phyloP scores from a whole-genome alignment of 2,113 vertebrate genomes.

The Cebus imitator region DNA sequence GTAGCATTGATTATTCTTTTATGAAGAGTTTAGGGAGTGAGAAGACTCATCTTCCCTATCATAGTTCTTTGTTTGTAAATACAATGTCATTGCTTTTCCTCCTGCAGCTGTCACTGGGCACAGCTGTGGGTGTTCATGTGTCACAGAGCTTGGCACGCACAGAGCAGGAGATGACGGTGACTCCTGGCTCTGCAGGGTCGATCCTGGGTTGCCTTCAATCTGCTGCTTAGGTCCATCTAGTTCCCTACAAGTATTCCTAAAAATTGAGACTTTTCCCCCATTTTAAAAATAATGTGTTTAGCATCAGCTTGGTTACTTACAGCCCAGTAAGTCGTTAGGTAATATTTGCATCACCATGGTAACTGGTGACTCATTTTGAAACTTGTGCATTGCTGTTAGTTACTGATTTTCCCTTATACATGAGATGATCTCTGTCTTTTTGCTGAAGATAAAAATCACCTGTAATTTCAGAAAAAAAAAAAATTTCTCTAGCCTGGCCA shows the following conservation, averaged over 20 bases:
- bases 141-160: accelerated
- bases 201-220: background rate
- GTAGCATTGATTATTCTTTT: background rate
- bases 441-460: background rate
- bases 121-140: background rate
- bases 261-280: conserved; percentile 19
- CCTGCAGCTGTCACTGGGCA: background rate
- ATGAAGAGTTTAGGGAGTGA: background rate
- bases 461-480: background rate
- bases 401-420: background rate
- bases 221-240: background rate
- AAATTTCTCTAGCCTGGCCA: background rate
- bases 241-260: conserved; percentile 26
- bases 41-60: background rate
- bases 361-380: conserved; percentile 68
- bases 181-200: background rate
- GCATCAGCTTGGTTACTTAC: conserved; percentile 35
- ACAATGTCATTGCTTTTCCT: background rate
- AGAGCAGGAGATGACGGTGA: background rate
- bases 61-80: conserved; percentile 41
- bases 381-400: conserved; percentile 34
- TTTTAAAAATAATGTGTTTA: conserved; percentile 14
- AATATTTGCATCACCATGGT: conserved; percentile 68
- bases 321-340: conserved; percentile 54
- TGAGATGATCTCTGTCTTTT: background rate